Percentiles rank a stretch among this genome's conserved stretches.
These are phyloP conservation scores for Hirtodrosophila cameraria DNA, from an alignment of 2,888 invertebrate genomes.

Conservation along the genomic window DNA sequence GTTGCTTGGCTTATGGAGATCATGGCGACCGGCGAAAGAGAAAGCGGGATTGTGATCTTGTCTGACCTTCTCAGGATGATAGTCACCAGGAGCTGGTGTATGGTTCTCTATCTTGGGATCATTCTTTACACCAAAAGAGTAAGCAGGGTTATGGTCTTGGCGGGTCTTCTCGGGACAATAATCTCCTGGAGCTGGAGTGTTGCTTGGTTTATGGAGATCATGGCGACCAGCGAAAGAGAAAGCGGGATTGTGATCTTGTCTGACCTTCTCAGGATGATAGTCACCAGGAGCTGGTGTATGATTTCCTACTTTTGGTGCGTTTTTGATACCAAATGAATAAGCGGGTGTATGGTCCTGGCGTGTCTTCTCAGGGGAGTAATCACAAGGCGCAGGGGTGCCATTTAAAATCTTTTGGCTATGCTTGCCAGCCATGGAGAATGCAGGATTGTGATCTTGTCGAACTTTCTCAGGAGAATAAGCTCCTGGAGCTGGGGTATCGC, in stretches of 20 bases:
- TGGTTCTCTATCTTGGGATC: conserved; percentile 86
- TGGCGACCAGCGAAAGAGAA: conserved; percentile 88
- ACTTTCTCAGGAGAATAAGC: conserved; percentile 18
- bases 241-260: conserved; percentile 85
- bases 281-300: conserved; percentile 85
- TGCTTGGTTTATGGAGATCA: conserved; percentile 86
- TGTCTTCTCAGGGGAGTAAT: conserved; percentile 85
- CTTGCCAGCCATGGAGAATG: conserved; percentile 86
- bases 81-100: conserved; percentile 88
- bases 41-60: conserved; percentile 85
- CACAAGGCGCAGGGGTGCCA: conserved; percentile 85
- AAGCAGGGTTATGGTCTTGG: conserved; percentile 85
- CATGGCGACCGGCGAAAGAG: conserved; percentile 84
- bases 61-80: conserved; percentile 85
- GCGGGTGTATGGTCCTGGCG: conserved; percentile 79
- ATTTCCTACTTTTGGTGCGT: conserved; percentile 12
- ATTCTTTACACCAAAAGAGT: conserved; percentile 88
- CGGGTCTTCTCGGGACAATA: conserved; percentile 86
- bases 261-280: conserved; percentile 85
- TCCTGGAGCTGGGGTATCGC: conserved; percentile 84
- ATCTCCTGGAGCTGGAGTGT: conserved; percentile 86
- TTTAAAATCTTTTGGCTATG: conserved; percentile 84
- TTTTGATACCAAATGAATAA: conserved; percentile 74
- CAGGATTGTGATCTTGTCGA: conserved; percentile 79
- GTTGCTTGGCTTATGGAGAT: conserved; percentile 85